Percentiles rank a stretch among this genome's conserved stretches.
Conservation (phyloP, 2,113 vertebrate genomes). For the Colaptes auratus region DNA sequence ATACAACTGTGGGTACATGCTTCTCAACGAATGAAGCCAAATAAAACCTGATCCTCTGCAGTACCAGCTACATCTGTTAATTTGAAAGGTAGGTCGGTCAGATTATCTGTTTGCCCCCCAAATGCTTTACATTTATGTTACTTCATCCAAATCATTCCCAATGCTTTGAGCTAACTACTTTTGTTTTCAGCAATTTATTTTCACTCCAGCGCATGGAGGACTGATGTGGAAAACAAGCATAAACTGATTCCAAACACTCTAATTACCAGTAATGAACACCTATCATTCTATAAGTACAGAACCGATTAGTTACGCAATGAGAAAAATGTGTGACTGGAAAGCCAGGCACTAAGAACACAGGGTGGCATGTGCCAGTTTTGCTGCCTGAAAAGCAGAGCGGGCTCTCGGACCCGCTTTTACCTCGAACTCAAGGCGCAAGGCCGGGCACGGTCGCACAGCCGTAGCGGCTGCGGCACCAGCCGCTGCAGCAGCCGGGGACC, state of each 20-base stretch:
- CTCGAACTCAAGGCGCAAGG: background rate
- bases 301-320: constrained; percentile 8
- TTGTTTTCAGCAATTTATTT: constrained; percentile 62
- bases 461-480: background rate
- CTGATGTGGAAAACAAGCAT: constrained; percentile 60
- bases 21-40: background rate
- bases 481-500: background rate
- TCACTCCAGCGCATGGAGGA: constrained; percentile 42
- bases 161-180: constrained; percentile 8
- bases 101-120: background rate
- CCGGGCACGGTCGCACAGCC: background rate
- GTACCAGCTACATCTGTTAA: background rate
- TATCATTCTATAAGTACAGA: constrained; percentile 47
- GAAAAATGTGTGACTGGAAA: background rate
- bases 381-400: background rate
- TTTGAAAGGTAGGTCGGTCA: background rate
- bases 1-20: background rate
- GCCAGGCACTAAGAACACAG: background rate
- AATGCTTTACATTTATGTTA: background rate
- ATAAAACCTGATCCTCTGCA: background rate
- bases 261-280: constrained; percentile 70
- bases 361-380: accelerated
- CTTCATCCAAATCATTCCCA: background rate
- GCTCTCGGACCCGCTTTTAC: background rate
- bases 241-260: constrained; percentile 67